Percentiles rank a stretch among this genome's conserved stretches.
Evolutionary conservation across 2,113 vertebrate genomes (phyloP).

Genomic region (Anhinga rufa): DNA sequence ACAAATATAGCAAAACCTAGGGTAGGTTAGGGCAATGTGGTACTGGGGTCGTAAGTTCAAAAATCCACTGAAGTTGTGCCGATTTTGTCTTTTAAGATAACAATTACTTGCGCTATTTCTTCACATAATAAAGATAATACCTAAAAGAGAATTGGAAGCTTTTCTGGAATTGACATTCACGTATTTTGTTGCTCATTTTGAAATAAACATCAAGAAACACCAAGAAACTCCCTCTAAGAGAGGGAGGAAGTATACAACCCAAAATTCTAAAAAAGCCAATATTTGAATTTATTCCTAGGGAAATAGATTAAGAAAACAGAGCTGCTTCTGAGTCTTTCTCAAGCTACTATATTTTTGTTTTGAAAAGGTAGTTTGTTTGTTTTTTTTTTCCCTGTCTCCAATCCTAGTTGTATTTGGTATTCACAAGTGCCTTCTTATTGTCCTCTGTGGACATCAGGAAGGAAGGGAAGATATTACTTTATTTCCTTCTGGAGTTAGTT

Average conservation of each 20-base stretch:
- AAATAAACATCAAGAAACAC: not conserved
- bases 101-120: not conserved
- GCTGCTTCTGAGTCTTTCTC: not conserved
- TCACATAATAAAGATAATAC: not conserved
- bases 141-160: not conserved
- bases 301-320: not conserved
- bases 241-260: not conserved
- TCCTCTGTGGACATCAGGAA: not conserved
- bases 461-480: not conserved
- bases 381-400: not conserved
- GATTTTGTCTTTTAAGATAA: not conserved
- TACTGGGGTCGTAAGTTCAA: not conserved
- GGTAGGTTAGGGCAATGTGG: not conserved
- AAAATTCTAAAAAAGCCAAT: not conserved
- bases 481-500: not conserved
- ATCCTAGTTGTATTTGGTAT: not conserved
- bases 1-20: not conserved
- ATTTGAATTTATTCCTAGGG: not conserved
- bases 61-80: not conserved
- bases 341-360: not conserved
- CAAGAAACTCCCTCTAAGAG: not conserved
- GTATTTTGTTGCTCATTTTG: not conserved
- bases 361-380: not conserved
- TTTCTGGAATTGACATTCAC: not conserved
- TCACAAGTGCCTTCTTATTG: not conserved